Conservation (phyloP, 2,113 vertebrate species). For the Smithornis capensis region DNA sequence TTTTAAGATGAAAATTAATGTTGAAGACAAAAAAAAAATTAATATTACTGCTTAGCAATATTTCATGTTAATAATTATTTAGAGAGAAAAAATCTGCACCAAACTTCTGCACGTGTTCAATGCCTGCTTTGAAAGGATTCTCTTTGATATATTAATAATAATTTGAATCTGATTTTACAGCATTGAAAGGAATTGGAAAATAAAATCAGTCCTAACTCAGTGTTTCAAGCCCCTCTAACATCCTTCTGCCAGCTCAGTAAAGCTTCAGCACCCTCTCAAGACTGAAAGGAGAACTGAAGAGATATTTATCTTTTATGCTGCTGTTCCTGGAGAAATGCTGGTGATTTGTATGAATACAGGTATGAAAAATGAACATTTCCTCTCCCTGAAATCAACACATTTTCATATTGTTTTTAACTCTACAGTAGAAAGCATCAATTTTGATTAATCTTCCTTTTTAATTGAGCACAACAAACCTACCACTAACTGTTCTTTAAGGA, state of each 20-base stretch:
- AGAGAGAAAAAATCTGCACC: not conserved
- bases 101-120: not conserved
- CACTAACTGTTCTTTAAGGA: not conserved
- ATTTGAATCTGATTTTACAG: not conserved
- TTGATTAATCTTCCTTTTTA: not conserved
- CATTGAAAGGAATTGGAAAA: not conserved
- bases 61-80: not conserved
- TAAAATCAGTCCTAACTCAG: not conserved
- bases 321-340: not conserved
- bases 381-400: not conserved
- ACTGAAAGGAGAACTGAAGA: conserved; percentile 17
- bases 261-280: conserved; percentile 50
- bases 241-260: not conserved
- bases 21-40: not conserved
- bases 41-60: not conserved
- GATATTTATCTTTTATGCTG: not conserved
- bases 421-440: not conserved
- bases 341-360: not conserved
- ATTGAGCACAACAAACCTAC: not conserved
- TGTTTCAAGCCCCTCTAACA: not conserved
- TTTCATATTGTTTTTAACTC: not conserved
- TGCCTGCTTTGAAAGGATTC: not conserved
- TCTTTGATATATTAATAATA: not conserved
- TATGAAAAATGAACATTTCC: not conserved
- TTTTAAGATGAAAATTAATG: not conserved